A percentile compares a stretch with the other conserved stretches of the same genome.
Evolutionary conservation across 2,113 vertebrate species (phyloP).

Genomic region (Ammospiza caudacuta): DNA sequence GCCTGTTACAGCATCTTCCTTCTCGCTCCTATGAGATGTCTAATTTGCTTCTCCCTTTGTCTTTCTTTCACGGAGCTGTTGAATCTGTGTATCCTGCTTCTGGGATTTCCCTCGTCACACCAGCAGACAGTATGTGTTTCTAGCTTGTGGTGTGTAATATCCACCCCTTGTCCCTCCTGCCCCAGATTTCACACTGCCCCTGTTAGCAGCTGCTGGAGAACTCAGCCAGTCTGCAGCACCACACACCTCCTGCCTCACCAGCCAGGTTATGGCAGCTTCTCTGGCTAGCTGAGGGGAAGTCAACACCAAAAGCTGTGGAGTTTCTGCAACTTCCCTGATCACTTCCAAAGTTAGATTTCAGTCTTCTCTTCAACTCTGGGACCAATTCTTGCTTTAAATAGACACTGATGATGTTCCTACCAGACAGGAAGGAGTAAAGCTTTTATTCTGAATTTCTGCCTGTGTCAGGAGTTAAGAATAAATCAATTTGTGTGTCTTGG

Average conservation of each 20-base stretch:
- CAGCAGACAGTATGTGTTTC: neutral
- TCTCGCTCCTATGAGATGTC: fast-evolving
- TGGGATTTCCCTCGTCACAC: neutral
- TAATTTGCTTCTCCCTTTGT: neutral
- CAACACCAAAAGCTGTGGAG: neutral
- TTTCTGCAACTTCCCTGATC: neutral
- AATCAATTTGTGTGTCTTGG: neutral
- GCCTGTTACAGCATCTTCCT: neutral
- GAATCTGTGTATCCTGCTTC: neutral
- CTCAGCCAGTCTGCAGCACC: neutral
- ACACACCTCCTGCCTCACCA: neutral
- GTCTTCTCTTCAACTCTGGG: neutral
- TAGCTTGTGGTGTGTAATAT: neutral
- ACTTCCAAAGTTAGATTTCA: neutral
- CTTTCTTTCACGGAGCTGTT: neutral
- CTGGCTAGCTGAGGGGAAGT: neutral
- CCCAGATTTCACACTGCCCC: neutral
- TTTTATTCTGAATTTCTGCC: neutral
- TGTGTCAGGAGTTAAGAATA: neutral
- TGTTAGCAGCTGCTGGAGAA: neutral
- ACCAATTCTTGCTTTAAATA: neutral
- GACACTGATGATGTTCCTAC: neutral
- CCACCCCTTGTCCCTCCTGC: neutral
- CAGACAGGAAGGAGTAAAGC: neutral
- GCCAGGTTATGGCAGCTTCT: neutral